These are phyloP conservation scores for Tachysurus vachellii DNA, from an alignment of 2,113 vertebrate species.

Conservation along the genomic window DNA sequence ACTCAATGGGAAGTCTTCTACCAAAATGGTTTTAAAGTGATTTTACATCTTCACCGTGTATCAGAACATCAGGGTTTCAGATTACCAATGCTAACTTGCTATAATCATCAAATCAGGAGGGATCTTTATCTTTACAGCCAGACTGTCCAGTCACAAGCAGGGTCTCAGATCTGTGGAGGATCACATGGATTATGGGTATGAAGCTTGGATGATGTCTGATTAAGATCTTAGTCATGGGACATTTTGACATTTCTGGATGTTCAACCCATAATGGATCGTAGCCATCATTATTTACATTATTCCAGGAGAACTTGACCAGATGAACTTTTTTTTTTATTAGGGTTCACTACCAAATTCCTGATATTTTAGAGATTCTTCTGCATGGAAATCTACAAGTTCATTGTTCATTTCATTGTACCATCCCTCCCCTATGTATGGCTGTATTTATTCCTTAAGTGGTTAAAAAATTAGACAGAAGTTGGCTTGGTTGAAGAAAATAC, in stretches of 20 bases:
- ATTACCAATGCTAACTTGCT: background rate
- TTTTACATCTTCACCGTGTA: background rate
- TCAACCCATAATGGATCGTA: background rate
- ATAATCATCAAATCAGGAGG: background rate
- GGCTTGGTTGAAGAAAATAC: too few species aligned
- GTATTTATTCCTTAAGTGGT: background rate
- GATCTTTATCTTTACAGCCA: background rate
- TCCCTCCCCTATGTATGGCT: background rate
- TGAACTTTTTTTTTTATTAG: background rate
- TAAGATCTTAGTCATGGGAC: background rate
- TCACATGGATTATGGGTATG: background rate
- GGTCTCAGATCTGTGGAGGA: background rate
- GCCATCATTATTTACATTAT: background rate
- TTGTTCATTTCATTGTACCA: background rate
- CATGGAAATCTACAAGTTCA: background rate
- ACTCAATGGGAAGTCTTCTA: background rate
- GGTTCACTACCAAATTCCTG: background rate
- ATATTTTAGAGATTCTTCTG: background rate
- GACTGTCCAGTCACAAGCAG: background rate
- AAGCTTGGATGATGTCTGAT: background rate
- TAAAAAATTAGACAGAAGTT: background rate
- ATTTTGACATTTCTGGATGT: background rate
- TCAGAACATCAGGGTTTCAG: background rate
- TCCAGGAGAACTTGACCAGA: background rate
- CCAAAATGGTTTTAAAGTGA: background rate